Evolutionary conservation across 2,888 invertebrate species (phyloP).

Genomic region (Aporophyla nigra): DNA sequence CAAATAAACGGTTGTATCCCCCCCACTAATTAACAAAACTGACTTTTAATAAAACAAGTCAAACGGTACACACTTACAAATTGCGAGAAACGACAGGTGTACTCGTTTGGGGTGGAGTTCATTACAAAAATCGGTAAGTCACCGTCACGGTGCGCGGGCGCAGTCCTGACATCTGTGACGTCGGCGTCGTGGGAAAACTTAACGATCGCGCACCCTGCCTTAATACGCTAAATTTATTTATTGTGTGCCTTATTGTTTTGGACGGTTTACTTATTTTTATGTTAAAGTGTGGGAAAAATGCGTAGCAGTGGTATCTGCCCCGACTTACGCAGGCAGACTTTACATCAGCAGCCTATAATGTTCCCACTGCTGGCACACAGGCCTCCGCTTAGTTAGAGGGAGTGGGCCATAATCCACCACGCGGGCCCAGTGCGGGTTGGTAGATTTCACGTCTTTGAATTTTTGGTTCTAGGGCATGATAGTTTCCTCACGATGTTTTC

Average conservation of each 20-base stretch:
- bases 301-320: too few relatives aligned
- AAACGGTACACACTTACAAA: constrained; percentile 56
- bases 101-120: constrained; percentile 77
- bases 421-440: too few relatives aligned
- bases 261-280: constrained; percentile 11
- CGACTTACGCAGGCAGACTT: too few relatives aligned
- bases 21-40: constrained; percentile 15
- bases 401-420: too few relatives aligned
- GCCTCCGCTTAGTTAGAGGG: too few relatives aligned
- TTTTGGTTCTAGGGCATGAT: too few relatives aligned
- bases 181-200: constrained; percentile 89
- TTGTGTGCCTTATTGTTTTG: constrained; percentile 51
- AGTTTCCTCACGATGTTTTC: too few relatives aligned
- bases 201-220: constrained; percentile 79
- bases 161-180: constrained; percentile 82
- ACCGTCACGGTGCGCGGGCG: constrained; percentile 88
- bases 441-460: too few relatives aligned
- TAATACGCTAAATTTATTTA: constrained; percentile 50
- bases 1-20: background rate
- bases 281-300: constrained; percentile 45
- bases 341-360: too few relatives aligned
- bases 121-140: constrained; percentile 88
- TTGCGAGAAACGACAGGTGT: constrained; percentile 85
- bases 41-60: constrained; percentile 40
- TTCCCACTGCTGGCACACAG: too few relatives aligned